Conservation (phyloP, 2,797 vertebrate genomes). For the Sebastes trivittatus region DNA sequence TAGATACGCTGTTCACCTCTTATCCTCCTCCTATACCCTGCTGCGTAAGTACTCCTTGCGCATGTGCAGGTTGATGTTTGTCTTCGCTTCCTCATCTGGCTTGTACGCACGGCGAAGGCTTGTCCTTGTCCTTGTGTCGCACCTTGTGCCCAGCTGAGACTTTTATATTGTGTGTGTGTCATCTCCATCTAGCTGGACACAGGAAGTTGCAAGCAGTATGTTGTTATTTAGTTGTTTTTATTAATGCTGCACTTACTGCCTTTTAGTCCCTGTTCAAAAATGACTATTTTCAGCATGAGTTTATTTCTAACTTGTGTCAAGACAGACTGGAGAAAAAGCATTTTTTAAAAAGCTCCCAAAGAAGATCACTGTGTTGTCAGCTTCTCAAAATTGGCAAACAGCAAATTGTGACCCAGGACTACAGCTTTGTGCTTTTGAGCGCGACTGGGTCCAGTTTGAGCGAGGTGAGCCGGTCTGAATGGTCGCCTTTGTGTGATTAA, state of each 20-base stretch:
- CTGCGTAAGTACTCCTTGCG: conserved; percentile 73
- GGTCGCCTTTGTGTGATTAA: conserved; percentile 17
- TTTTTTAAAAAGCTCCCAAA: background rate
- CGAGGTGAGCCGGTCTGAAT: background rate
- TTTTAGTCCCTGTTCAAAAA: background rate
- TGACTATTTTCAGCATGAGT: background rate
- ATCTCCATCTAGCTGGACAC: background rate
- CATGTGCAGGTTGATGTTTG: conserved; percentile 14
- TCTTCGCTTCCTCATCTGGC: background rate
- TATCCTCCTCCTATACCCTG: conserved; percentile 72
- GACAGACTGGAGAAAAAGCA: background rate
- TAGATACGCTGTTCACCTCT: conserved; percentile 85
- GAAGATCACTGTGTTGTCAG: background rate
- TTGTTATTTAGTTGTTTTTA: background rate
- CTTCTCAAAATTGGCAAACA: background rate
- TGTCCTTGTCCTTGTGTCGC: background rate
- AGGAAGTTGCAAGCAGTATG: background rate
- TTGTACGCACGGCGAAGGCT: background rate
- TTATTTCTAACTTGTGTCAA: background rate
- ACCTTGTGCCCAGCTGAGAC: background rate
- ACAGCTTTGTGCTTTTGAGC: background rate
- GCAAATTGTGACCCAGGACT: background rate
- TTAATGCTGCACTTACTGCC: background rate
- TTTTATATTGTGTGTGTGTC: background rate
- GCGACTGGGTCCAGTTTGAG: background rate